phyloP scores from a whole-genome alignment of 30 jellyfish, hydroid and myxozoan species.

The Pelagia noctiluca region DNA sequence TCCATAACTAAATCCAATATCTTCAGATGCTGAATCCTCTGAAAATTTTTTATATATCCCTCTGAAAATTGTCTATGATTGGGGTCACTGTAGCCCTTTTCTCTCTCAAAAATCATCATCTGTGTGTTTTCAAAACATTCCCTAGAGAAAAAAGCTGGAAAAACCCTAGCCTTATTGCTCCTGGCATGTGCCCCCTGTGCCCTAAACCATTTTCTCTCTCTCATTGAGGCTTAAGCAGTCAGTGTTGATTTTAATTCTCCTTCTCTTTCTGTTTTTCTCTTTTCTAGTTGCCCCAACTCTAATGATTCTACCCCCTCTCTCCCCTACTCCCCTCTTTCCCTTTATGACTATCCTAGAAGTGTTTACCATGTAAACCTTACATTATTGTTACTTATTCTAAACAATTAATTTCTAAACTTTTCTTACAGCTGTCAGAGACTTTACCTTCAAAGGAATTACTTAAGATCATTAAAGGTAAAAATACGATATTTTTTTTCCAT shows the following conservation, averaged over 20 bases:
- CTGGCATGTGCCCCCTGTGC: no score
- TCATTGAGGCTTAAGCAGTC: no score
- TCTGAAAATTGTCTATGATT: no score
- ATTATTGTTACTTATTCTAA: not conserved
- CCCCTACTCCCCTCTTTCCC: not conserved
- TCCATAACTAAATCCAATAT: not conserved
- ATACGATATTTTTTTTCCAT: no score
- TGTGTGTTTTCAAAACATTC: no score
- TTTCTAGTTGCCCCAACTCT: not conserved
- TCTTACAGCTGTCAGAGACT: constrained; percentile 69
- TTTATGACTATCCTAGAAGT: not conserved
- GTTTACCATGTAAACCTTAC: not conserved
- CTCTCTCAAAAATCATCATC: not conserved
- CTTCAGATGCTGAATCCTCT: not conserved
- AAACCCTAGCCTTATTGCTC: no score
- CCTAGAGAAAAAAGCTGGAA: no score
- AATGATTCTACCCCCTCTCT: not conserved
- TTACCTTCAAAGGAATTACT: constrained; percentile 73
- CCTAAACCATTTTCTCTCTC: no score
- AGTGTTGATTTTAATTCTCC: no score
- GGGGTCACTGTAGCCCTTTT: not conserved
- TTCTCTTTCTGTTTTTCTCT: not conserved
- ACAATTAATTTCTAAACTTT: not conserved
- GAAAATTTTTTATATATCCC: not conserved
- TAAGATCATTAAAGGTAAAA: constrained; percentile 73